Evolutionary conservation across 2,113 vertebrate species (phyloP).

Genomic region (Ctenodactylus gundi): DNA sequence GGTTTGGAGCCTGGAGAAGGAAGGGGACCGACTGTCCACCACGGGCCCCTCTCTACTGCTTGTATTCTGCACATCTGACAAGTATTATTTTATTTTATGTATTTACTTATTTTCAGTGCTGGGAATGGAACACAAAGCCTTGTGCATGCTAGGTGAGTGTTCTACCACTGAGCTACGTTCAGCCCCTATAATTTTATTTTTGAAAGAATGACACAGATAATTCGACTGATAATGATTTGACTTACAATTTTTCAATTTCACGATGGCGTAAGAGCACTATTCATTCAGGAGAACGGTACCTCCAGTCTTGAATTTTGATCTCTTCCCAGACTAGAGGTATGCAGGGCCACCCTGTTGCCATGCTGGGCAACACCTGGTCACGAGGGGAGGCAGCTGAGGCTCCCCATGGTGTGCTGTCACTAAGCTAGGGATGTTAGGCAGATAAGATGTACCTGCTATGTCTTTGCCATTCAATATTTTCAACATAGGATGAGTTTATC

Average conservation of each 20-base stretch:
- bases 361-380: neutral
- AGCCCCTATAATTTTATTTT: neutral
- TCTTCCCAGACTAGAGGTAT: neutral
- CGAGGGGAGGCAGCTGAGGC: neutral
- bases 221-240: neutral
- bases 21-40: neutral
- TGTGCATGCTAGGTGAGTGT: neutral
- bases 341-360: neutral
- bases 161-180: neutral
- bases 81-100: neutral
- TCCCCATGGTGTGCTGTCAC: neutral
- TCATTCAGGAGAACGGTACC: neutral
- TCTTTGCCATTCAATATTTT: neutral
- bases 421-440: neutral
- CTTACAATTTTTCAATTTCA: neutral
- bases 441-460: neutral
- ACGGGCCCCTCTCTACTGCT: neutral
- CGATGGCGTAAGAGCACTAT: neutral
- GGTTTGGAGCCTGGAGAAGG: neutral
- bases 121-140: neutral
- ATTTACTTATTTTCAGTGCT: neutral
- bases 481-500: neutral
- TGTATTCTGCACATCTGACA: neutral
- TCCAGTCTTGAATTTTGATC: neutral
- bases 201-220: neutral